Conservation (phyloP, 2,113 vertebrate genomes). For the Leptobrachium ailaonicum region DNA sequence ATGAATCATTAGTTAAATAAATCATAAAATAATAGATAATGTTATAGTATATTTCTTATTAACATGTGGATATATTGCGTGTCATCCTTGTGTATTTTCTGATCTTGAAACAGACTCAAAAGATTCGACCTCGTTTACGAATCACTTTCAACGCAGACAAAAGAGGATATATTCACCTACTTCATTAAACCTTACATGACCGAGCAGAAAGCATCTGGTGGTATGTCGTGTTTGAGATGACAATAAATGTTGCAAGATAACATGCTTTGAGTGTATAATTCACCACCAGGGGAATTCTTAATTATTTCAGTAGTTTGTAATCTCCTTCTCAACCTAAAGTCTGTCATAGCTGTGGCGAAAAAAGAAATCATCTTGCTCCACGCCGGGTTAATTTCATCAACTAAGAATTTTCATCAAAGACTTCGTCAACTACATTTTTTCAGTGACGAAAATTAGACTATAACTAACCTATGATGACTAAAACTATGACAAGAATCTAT, state of each 20-base stretch:
- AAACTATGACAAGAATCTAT: no score
- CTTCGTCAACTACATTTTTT: background rate
- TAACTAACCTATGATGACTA: no score
- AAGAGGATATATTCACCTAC: slow-evolving; percentile 4
- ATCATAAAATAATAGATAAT: no score
- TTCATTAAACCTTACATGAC: slow-evolving; percentile 40
- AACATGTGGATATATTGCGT: background rate
- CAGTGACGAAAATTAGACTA: no score
- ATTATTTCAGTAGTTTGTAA: no score
- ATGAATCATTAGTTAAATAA: no score
- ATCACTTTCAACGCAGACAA: slow-evolving; percentile 19
- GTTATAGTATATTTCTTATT: no score
- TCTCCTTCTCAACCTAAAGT: no score
- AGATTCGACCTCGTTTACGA: slow-evolving; percentile 15
- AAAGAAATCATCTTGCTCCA: background rate
- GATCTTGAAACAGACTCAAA: slow-evolving; percentile 34
- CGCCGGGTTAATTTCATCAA: no score
- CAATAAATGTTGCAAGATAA: background rate
- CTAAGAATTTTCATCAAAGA: background rate
- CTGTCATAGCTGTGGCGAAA: background rate
- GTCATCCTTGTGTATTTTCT: background rate
- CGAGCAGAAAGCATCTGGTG: slow-evolving; percentile 14
- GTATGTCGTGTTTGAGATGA: background rate
- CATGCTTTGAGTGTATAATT: no score
- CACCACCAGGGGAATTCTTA: no score